phyloP scores from a whole-genome alignment of 1,140 invertebrate genomes.

The Heliothis virescens region DNA sequence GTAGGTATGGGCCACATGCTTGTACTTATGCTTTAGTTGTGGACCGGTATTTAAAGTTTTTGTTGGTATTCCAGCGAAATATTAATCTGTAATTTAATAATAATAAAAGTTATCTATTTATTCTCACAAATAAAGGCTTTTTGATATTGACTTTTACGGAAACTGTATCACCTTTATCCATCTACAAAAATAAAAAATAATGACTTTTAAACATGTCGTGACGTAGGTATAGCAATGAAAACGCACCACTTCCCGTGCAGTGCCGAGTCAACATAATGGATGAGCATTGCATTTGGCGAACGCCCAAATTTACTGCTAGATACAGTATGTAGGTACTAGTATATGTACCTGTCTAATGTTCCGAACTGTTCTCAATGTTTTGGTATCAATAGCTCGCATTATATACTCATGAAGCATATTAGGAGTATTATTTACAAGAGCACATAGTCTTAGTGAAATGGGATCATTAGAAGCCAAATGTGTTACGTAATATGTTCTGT shows the following conservation, averaged over 20 bases:
- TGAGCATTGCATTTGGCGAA: slow-evolving; percentile 80
- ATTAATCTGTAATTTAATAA: no score
- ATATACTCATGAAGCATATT: neutral
- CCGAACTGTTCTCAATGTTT: slow-evolving; percentile 30
- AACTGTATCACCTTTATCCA: no score
- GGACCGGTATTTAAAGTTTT: no score
- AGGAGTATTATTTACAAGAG: neutral
- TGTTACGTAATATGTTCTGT: no score
- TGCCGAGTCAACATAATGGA: slow-evolving; percentile 81
- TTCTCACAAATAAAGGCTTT: no score
- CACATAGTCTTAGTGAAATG: no score
- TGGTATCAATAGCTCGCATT: slow-evolving; percentile 16
- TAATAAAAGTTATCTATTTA: no score
- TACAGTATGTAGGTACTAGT: slow-evolving; percentile 62
- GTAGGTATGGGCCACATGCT: no score
- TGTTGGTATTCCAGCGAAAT: no score
- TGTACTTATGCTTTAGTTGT: no score
- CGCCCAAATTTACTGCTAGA: slow-evolving; percentile 79
- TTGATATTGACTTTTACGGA: no score
- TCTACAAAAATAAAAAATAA: neutral
- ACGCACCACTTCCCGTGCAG: slow-evolving; percentile 59
- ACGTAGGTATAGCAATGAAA: slow-evolving; percentile 57
- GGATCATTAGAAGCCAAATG: no score
- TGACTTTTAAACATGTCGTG: slow-evolving; percentile 23
- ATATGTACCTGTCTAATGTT: slow-evolving; percentile 49